Percentiles rank a stretch among this genome's conserved stretches.
These are phyloP conservation scores for Malurus splendens DNA, from an alignment of 2,797 vertebrate species.

Conservation along the genomic window DNA sequence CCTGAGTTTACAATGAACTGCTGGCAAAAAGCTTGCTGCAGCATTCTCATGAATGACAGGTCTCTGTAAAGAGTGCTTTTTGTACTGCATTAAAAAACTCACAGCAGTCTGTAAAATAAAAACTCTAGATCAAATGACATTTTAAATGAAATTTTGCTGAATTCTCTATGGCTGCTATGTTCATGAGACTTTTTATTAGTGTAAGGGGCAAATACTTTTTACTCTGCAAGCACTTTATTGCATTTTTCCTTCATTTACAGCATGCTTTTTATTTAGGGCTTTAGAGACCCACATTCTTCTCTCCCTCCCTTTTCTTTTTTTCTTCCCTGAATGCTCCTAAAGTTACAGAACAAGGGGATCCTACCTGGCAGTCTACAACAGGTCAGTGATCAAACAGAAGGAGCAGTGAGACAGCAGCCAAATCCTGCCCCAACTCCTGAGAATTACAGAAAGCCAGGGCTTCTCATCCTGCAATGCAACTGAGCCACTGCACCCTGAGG, in stretches of 20 bases:
- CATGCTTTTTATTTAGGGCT: slow-evolving; percentile 60
- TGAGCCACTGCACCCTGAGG: background rate
- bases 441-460: slow-evolving; percentile 42
- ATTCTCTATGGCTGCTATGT: slow-evolving; percentile 22
- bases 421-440: slow-evolving; percentile 58
- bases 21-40: slow-evolving; percentile 9
- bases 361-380: slow-evolving; percentile 72
- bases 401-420: slow-evolving; percentile 59
- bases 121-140: slow-evolving; percentile 39
- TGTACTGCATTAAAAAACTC: slow-evolving; percentile 31
- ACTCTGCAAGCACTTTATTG: slow-evolving; percentile 39
- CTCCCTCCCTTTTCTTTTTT: background rate
- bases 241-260: slow-evolving; percentile 69
- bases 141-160: slow-evolving; percentile 31
- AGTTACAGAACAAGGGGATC: slow-evolving; percentile 71
- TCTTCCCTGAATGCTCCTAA: slow-evolving; percentile 64
- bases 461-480: slow-evolving; percentile 2
- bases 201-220: slow-evolving; percentile 30
- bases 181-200: slow-evolving; percentile 41
- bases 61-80: slow-evolving; percentile 27
- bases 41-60: slow-evolving; percentile 20
- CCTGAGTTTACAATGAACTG: background rate
- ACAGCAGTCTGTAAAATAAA: slow-evolving; percentile 49
- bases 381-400: slow-evolving; percentile 82
- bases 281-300: slow-evolving; percentile 78